Evolutionary conservation across 2,797 vertebrate species (phyloP).

Genomic region (Columba guinea): DNA sequence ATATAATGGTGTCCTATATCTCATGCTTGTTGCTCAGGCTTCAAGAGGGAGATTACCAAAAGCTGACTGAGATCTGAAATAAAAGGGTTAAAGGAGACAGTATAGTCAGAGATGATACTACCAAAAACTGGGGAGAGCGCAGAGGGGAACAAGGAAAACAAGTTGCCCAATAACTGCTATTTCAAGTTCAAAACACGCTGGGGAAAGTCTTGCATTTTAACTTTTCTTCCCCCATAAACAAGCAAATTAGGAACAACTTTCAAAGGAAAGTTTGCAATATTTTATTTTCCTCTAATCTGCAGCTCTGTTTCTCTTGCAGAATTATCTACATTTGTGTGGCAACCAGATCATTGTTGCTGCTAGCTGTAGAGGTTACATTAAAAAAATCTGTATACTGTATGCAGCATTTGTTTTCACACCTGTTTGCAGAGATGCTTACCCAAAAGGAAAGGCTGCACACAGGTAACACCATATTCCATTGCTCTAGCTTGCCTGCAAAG

Average conservation of each 20-base stretch:
- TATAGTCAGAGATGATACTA: not conserved
- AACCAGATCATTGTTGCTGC: not conserved
- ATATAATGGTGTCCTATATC: not conserved
- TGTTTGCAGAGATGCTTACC: not conserved
- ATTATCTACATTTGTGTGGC: not conserved
- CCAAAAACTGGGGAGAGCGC: not conserved
- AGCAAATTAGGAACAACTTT: not conserved
- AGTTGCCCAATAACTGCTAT: not conserved
- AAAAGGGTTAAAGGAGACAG: not conserved
- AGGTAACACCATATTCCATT: accelerated
- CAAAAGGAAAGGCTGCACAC: not conserved
- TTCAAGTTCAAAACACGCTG: not conserved
- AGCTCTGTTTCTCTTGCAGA: not conserved
- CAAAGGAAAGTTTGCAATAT: not conserved
- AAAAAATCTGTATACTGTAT: not conserved
- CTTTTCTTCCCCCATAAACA: not conserved
- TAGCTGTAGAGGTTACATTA: not conserved
- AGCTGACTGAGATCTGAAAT: not conserved
- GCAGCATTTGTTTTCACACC: not conserved
- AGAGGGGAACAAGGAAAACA: not conserved
- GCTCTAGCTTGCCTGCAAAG: not conserved
- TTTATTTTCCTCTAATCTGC: not conserved
- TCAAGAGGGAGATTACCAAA: not conserved
- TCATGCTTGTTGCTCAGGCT: not conserved
- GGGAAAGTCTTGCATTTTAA: not conserved